Evolutionary conservation across 2,113 vertebrate genomes (phyloP).

Genomic region (Ptilorrhoa leucosticta): DNA sequence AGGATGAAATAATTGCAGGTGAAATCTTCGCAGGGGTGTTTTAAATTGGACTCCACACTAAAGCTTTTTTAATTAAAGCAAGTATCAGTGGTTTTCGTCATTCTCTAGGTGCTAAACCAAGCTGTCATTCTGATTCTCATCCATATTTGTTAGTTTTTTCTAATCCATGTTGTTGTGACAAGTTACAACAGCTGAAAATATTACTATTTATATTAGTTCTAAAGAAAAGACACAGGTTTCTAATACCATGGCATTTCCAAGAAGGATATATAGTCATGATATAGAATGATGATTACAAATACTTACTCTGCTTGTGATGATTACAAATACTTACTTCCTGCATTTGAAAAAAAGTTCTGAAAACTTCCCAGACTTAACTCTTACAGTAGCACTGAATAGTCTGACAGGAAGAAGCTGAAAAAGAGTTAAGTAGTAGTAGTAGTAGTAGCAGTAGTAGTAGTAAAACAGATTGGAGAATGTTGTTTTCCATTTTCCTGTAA

Average conservation of each 20-base stretch:
- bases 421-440: too few relatives aligned
- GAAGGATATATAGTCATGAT: neutral
- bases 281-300: neutral
- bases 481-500: neutral
- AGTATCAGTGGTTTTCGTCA: neutral
- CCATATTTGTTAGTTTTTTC: neutral
- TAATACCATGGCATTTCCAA: neutral
- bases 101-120: neutral
- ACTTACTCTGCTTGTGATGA: neutral
- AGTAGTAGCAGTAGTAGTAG: too few relatives aligned
- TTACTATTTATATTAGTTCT: neutral
- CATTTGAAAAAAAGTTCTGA: neutral
- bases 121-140: neutral
- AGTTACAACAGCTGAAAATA: neutral
- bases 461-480: neutral
- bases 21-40: neutral
- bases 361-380: neutral
- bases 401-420: neutral
- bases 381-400: neutral
- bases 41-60: neutral
- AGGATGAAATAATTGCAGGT: neutral
- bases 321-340: neutral
- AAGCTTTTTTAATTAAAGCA: neutral
- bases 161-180: neutral
- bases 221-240: neutral